A percentile compares a stretch with the other conserved stretches of the same genome.
Evolutionary conservation across 2,888 invertebrate species (phyloP).

Genomic region (Patella depressa): DNA sequence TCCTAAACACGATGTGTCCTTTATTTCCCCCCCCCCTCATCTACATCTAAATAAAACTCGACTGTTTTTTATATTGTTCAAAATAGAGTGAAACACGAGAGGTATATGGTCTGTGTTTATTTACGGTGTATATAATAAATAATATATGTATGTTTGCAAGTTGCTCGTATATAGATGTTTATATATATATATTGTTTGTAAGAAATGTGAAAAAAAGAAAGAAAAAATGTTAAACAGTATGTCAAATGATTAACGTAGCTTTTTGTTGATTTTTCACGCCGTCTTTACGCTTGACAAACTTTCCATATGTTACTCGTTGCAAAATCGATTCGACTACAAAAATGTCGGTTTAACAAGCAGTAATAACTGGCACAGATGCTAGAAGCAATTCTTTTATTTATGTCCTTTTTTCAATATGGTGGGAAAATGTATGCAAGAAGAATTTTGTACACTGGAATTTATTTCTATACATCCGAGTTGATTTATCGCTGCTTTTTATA

Average conservation of each 20-base stretch:
- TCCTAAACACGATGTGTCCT: too few species aligned
- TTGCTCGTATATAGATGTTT: too few species aligned
- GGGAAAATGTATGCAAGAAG: conserved; percentile 6
- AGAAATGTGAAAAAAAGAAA: too few species aligned
- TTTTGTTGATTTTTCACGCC: conserved; percentile 12
- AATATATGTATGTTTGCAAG: too few species aligned
- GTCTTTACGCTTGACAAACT: background rate
- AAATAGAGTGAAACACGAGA: too few species aligned
- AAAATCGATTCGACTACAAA: conserved; percentile 10
- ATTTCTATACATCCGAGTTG: background rate
- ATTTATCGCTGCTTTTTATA: background rate
- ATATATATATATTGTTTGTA: too few species aligned
- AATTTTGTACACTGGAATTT: conserved; percentile 8
- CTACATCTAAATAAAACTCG: too few species aligned
- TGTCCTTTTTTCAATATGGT: conserved; percentile 1
- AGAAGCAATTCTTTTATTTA: conserved; percentile 2
- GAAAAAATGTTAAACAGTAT: too few species aligned
- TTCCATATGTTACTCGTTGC: conserved; percentile 2
- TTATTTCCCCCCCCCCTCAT: too few species aligned
- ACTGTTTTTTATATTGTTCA: too few species aligned
- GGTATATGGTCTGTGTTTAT: too few species aligned
- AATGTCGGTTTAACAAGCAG: conserved; percentile 5
- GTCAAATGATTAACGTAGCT: background rate
- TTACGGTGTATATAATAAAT: too few species aligned
- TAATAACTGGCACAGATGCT: conserved; percentile 10